Evolutionary conservation across 2,113 vertebrate species (phyloP).

Genomic region (Sylvietta virens): DNA sequence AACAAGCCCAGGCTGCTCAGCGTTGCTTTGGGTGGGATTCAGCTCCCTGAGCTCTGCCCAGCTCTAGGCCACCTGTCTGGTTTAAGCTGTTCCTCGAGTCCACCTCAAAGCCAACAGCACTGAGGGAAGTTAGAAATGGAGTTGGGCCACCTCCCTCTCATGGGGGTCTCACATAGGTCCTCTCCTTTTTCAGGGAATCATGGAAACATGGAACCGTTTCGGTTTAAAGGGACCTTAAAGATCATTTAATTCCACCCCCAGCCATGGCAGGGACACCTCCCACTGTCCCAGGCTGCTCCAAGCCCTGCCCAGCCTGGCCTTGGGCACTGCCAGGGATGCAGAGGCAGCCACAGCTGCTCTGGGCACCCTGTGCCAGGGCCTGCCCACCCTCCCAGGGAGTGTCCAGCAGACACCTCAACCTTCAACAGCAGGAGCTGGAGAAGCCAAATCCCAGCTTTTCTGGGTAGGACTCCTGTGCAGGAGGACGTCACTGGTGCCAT

Average conservation of each 20-base stretch:
- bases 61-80: background rate
- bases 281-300: background rate
- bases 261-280: background rate
- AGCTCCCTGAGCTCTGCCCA: background rate
- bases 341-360: background rate
- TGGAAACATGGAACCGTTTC: background rate
- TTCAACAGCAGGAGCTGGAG: background rate
- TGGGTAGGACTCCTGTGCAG: background rate
- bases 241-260: background rate
- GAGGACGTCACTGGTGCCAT: background rate
- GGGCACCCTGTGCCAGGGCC: background rate
- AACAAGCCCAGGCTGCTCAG: background rate
- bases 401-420: background rate
- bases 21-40: background rate
- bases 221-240: background rate
- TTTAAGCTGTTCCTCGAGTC: background rate
- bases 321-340: background rate
- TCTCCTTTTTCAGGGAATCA: background rate
- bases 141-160: background rate
- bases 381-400: background rate
- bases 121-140: background rate
- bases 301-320: rapidly evolving
- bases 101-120: background rate
- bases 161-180: rapidly evolving
- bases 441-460: background rate